A percentile compares a stretch with the other conserved stretches of the same genome.
Conservation (phyloP, 2,888 invertebrate genomes). For the Cremastobaeus sp. region DNA sequence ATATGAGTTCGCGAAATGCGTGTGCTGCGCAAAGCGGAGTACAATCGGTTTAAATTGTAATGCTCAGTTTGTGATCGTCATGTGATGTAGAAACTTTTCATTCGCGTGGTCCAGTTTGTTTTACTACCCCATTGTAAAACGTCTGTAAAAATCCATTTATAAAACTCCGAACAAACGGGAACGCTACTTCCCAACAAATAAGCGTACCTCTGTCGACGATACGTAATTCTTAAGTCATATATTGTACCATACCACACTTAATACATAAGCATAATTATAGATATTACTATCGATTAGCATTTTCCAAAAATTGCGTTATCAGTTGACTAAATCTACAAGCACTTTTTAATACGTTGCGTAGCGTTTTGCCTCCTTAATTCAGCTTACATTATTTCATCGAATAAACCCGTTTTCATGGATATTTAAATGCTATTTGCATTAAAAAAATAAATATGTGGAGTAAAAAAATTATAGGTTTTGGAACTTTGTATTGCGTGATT, state of each 20-base stretch:
- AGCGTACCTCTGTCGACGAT: slow-evolving; percentile 71
- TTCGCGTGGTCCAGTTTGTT: slow-evolving; percentile 22
- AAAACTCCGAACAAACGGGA: slow-evolving; percentile 12
- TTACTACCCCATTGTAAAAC: slow-evolving; percentile 33
- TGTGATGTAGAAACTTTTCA: slow-evolving; percentile 46
- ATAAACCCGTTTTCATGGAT: too few species aligned
- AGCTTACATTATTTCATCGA: too few species aligned
- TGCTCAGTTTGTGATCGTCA: slow-evolving; percentile 55
- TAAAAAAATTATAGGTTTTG: too few species aligned
- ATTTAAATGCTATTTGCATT: too few species aligned
- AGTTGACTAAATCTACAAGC: slow-evolving; percentile 11
- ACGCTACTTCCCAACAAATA: slow-evolving; percentile 46
- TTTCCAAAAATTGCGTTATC: slow-evolving; percentile 46
- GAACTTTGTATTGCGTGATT: too few species aligned
- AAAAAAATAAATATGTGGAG: too few species aligned
- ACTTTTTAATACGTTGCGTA: too few species aligned
- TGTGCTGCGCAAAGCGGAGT: slow-evolving; percentile 41
- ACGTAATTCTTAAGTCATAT: slow-evolving; percentile 73
- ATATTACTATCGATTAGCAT: slow-evolving; percentile 70
- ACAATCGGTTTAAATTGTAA: slow-evolving; percentile 47
- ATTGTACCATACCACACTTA: slow-evolving; percentile 74
- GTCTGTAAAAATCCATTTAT: slow-evolving; percentile 51
- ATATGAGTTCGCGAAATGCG: slow-evolving; percentile 47
- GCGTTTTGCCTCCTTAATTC: too few species aligned
- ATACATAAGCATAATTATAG: slow-evolving; percentile 71